Percentiles rank a stretch among this genome's conserved stretches.
Conservation (phyloP, 1,140 invertebrate species). For the Muscidifurax raptorellus region DNA sequence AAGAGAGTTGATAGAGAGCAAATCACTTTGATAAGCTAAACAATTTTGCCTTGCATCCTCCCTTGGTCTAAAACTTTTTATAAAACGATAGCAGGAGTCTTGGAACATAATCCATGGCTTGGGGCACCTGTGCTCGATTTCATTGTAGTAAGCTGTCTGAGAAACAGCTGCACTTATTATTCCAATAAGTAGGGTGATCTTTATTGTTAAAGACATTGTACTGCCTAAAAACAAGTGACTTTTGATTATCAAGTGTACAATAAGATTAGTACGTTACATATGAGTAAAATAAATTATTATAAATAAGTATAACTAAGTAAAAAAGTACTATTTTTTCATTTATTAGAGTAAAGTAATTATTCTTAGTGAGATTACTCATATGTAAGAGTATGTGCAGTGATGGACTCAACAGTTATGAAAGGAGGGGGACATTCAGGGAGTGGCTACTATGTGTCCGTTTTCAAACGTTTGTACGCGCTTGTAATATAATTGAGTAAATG, state of each 20-base stretch:
- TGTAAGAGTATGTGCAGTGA: conserved; percentile 17
- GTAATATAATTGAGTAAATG: neutral
- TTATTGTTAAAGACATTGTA: conserved; percentile 40
- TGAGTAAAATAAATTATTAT: neutral
- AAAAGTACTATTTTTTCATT: neutral
- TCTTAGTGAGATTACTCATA: conserved; percentile 32
- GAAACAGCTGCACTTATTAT: conserved; percentile 23
- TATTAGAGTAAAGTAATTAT: neutral
- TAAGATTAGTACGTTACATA: no score
- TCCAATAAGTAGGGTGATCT: conserved; percentile 27
- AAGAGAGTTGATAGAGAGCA: conserved; percentile 85
- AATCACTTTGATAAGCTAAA: conserved; percentile 86
- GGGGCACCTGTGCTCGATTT: conserved; percentile 80
- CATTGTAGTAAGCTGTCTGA: conserved; percentile 63
- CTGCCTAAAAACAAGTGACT: conserved; percentile 43
- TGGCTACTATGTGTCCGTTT: conserved; percentile 27
- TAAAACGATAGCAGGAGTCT: conserved; percentile 90
- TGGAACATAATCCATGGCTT: conserved; percentile 87
- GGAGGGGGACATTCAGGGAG: conserved; percentile 49
- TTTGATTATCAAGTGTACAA: neutral
- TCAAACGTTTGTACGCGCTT: neutral
- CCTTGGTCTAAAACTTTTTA: conserved; percentile 87
- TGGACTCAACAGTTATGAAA: conserved; percentile 32
- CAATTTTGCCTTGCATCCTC: conserved; percentile 89
- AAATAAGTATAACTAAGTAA: neutral